Conservation (phyloP, 2,113 vertebrate genomes). For the Neotragus moschatus region DNA sequence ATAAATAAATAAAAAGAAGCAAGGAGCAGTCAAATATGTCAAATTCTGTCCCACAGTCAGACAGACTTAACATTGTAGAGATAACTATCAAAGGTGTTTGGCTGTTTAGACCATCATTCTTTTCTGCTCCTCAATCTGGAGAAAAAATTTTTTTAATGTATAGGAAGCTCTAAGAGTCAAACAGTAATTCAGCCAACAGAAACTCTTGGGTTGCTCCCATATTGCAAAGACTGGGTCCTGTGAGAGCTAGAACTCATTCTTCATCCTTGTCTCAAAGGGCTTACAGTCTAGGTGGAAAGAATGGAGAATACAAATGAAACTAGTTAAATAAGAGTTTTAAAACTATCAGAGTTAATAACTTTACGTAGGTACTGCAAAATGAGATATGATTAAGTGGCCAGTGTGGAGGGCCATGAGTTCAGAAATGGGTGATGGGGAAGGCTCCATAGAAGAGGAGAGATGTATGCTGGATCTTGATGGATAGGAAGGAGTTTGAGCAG, state of each 20-base stretch:
- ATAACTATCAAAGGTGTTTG: not conserved
- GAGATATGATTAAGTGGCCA: not conserved
- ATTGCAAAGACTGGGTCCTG: not conserved
- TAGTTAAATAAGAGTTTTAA: not conserved
- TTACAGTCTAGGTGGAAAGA: not conserved
- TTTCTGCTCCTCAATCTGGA: not conserved
- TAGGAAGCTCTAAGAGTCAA: not conserved
- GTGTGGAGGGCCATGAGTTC: not conserved
- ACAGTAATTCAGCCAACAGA: not conserved
- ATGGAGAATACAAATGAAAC: not conserved
- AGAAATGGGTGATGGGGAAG: not conserved
- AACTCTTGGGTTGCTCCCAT: not conserved
- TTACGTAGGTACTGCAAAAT: not conserved
- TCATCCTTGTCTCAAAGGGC: not conserved
- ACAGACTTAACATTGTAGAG: not conserved
- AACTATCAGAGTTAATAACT: not conserved
- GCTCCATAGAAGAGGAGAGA: not conserved
- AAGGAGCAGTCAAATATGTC: not conserved
- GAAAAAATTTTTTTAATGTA: not conserved
- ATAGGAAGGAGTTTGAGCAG: not conserved
- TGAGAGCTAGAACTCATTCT: not conserved
- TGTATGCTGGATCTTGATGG: not conserved
- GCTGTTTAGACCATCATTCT: not conserved
- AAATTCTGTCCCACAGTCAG: not conserved
- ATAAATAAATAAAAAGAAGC: not conserved